phyloP scores from a whole-genome alignment of 2,797 vertebrate genomes.

The Cyclopterus lumpus region DNA sequence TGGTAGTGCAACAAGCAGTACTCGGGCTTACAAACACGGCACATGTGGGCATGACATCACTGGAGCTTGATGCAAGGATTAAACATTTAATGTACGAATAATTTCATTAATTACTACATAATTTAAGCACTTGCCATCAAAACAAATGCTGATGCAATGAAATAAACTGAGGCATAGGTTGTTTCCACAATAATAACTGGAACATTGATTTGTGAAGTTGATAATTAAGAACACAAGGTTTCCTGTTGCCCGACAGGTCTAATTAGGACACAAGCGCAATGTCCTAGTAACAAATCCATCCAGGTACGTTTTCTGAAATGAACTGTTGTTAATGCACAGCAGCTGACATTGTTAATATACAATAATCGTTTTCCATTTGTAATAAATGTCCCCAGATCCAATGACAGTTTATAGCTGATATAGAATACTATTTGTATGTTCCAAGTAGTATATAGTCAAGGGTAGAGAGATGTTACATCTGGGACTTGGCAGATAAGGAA shows the following conservation, averaged over 20 bases:
- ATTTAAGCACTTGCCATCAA: slow-evolving; percentile 15
- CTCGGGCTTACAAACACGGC: slow-evolving; percentile 43
- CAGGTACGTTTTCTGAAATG: neutral
- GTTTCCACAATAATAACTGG: neutral
- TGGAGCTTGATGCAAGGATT: slow-evolving; percentile 43
- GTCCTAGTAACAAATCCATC: neutral
- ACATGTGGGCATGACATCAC: slow-evolving; percentile 71
- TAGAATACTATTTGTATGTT: neutral
- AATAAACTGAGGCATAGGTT: neutral
- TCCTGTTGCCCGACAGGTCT: neutral
- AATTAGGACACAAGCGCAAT: neutral
- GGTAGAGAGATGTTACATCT: neutral
- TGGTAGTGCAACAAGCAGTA: slow-evolving; percentile 31
- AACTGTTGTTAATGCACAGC: neutral
- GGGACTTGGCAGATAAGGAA: neutral
- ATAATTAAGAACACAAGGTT: neutral
- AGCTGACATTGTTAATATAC: neutral
- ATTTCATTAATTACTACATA: slow-evolving; percentile 15
- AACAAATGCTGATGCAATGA: neutral
- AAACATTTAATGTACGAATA: slow-evolving; percentile 45
- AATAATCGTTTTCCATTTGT: neutral
- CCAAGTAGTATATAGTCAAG: neutral
- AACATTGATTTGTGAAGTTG: neutral
- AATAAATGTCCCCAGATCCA: neutral
- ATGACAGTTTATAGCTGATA: neutral